Percentiles rank a stretch among this genome's conserved stretches.
These are phyloP conservation scores for Bambusicola thoracicus DNA, from an alignment of 2,113 vertebrate species.

Conservation along the genomic window DNA sequence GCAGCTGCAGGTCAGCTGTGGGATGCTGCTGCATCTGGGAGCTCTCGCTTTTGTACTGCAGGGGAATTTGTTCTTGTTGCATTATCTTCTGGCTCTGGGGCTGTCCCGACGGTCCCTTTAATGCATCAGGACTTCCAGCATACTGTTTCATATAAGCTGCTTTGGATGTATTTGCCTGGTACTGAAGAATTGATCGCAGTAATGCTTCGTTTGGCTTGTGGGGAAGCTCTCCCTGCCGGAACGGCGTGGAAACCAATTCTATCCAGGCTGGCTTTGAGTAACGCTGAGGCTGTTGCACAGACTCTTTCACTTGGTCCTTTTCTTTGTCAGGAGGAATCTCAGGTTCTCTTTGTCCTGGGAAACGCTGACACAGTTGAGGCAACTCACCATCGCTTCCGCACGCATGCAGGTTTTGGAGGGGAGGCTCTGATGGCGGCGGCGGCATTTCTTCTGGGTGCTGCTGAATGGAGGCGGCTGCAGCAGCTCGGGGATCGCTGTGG, in stretches of 20 bases:
- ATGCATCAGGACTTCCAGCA: slow-evolving; percentile 75
- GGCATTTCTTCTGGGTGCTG: slow-evolving; percentile 50
- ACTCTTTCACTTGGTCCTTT: slow-evolving; percentile 72
- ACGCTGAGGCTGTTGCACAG: slow-evolving; percentile 49
- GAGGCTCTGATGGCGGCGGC: slow-evolving; percentile 35
- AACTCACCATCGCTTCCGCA: slow-evolving; percentile 15
- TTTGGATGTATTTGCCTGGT: slow-evolving; percentile 71
- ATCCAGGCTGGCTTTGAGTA: slow-evolving; percentile 83
- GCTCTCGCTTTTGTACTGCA: slow-evolving; percentile 47
- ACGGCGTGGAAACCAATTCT: slow-evolving; percentile 80
- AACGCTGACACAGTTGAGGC: slow-evolving; percentile 59
- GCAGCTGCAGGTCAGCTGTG: slow-evolving; percentile 80
- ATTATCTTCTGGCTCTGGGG: slow-evolving; percentile 70
- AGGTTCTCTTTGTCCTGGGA: slow-evolving; percentile 57
- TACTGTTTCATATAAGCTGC: slow-evolving; percentile 77
- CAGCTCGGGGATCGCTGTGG: background rate
- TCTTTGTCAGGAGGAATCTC: slow-evolving; percentile 54
- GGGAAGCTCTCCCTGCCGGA: slow-evolving; percentile 59
- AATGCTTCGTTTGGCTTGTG: slow-evolving; percentile 73
- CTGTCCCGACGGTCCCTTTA: slow-evolving; percentile 73
- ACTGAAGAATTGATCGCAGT: slow-evolving; percentile 71
- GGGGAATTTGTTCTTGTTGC: slow-evolving; percentile 69
- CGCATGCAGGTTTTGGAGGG: slow-evolving; percentile 24
- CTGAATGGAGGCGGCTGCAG: background rate
- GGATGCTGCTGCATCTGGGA: slow-evolving; percentile 72